phyloP scores from a whole-genome alignment of 2,888 invertebrate genomes.

The Amphimallon solstitiale region DNA sequence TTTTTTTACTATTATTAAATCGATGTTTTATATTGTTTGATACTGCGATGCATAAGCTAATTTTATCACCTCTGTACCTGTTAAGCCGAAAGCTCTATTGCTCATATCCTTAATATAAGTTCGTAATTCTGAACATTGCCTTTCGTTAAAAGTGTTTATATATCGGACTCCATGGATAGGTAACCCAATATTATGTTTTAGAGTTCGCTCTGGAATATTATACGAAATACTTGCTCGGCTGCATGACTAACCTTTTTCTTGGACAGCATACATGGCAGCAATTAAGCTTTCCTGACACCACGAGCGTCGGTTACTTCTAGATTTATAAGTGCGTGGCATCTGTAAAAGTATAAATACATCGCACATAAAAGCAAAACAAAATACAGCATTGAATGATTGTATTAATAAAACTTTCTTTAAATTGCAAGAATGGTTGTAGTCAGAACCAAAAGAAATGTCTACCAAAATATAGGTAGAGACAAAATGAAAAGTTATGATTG shows the following conservation, averaged over 20 bases:
- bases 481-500: slow-evolving; percentile 12
- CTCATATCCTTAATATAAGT: slow-evolving; percentile 41
- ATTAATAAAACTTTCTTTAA: slow-evolving; percentile 1
- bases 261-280: slow-evolving; percentile 41
- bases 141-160: slow-evolving; percentile 40
- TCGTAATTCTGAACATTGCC: slow-evolving; percentile 44
- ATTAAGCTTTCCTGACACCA: slow-evolving; percentile 42
- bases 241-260: slow-evolving; percentile 35
- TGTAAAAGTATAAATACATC: slow-evolving; percentile 28
- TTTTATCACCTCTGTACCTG: slow-evolving; percentile 34
- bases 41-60: slow-evolving; percentile 43
- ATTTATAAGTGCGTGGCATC: slow-evolving; percentile 42
- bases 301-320: slow-evolving; percentile 36
- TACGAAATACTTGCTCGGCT: too few relatives aligned
- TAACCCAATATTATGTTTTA: slow-evolving; percentile 34
- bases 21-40: slow-evolving; percentile 41
- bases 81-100: slow-evolving; percentile 39
- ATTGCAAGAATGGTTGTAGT: not conserved
- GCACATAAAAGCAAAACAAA: not conserved
- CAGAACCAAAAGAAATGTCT: not conserved
- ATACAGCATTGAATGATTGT: slow-evolving; percentile 3
- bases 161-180: slow-evolving; percentile 41
- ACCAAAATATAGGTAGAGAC: not conserved
- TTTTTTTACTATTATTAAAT: slow-evolving; percentile 37
- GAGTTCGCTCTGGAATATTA: slow-evolving; percentile 37